Percentiles rank a stretch among this genome's conserved stretches.
Evolutionary conservation across 2,888 invertebrate genomes (phyloP).

Genomic region (Heliconius aoede): DNA sequence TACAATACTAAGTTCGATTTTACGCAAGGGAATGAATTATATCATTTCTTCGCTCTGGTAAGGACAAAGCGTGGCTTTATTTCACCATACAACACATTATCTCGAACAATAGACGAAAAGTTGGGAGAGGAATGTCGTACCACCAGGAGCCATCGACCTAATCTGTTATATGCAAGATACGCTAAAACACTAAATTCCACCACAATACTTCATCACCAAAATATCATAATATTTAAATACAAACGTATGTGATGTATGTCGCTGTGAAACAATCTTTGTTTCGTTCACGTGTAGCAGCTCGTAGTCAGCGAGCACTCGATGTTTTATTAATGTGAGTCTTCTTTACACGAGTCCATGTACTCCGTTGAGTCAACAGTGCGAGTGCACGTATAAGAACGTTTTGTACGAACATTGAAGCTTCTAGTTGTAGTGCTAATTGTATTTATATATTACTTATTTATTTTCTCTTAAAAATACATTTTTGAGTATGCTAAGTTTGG

Average conservation of each 20-base stretch:
- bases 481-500: conserved; percentile 7
- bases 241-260: neutral
- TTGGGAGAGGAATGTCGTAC: neutral
- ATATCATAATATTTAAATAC: no score
- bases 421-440: neutral
- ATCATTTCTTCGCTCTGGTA: no score
- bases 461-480: conserved; percentile 6
- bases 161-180: no score
- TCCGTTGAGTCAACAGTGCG: conserved; percentile 6
- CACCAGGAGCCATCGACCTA: no score
- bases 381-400: conserved; percentile 14
- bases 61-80: no score
- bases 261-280: neutral
- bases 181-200: no score
- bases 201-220: no score
- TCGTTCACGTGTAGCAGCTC: neutral
- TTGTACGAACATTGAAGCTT: conserved; percentile 16
- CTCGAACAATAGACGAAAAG: no score
- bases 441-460: neutral
- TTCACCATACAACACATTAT: no score
- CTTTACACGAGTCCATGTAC: conserved; percentile 18
- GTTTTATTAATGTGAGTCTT: conserved; percentile 18
- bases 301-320: neutral
- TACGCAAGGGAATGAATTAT: no score
- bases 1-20: no score